Percentiles rank a stretch among this genome's conserved stretches.
Conservation (phyloP, 2,888 invertebrate genomes). For the Phyllotreta cruciferae region DNA sequence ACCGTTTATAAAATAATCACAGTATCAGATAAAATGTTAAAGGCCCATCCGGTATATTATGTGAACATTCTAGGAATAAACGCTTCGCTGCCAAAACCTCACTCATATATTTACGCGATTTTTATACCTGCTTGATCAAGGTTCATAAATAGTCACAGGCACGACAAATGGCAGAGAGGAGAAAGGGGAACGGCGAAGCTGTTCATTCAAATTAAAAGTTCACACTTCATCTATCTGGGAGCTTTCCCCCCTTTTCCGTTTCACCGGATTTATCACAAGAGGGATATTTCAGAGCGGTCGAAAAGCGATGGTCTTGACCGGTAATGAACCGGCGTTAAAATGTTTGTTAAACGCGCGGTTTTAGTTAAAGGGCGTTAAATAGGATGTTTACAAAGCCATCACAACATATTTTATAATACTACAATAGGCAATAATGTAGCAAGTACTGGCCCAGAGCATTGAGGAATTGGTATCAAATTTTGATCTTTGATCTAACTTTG, state of each 20-base stretch:
- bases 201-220: slow-evolving; percentile 32
- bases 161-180: not conserved
- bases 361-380: not conserved
- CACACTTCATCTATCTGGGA: slow-evolving; percentile 31
- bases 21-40: too few species aligned
- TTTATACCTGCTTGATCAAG: slow-evolving; percentile 44
- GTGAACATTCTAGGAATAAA: slow-evolving; percentile 15
- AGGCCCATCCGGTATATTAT: not conserved
- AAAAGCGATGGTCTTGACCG: slow-evolving; percentile 16
- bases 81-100: slow-evolving; percentile 21
- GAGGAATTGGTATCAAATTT: too few species aligned
- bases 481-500: too few species aligned
- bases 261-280: slow-evolving; percentile 24
- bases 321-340: slow-evolving; percentile 8
- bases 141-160: slow-evolving; percentile 30
- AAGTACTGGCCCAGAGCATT: too few species aligned
- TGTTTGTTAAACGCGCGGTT: not conserved
- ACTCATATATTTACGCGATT: slow-evolving; percentile 36
- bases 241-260: slow-evolving; percentile 29
- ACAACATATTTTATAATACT: too few species aligned
- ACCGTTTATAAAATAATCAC: too few species aligned
- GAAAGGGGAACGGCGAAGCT: slow-evolving; percentile 6
- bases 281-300: slow-evolving; percentile 7
- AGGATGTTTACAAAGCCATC: too few species aligned
- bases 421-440: too few species aligned